phyloP scores from a whole-genome alignment of 2,888 invertebrate genomes.

The Julus scanicus region DNA sequence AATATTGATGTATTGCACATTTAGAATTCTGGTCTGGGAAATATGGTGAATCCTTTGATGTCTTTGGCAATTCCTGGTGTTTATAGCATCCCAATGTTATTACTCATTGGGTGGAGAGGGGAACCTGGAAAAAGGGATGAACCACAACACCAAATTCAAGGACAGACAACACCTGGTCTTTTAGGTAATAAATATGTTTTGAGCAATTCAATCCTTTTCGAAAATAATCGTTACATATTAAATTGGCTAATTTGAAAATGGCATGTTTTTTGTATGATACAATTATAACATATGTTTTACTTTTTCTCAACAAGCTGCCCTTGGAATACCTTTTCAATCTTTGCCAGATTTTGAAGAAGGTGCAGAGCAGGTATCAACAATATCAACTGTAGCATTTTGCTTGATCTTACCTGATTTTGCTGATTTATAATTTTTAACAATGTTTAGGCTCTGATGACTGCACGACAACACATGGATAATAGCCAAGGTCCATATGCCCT shows the following conservation, averaged over 20 bases:
- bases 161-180: constrained; percentile 66
- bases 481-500: constrained; percentile 67
- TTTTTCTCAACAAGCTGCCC: constrained; percentile 61
- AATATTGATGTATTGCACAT: too few relatives aligned
- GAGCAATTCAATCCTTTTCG: neutral
- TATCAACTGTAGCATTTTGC: neutral
- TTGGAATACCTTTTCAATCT: constrained; percentile 64
- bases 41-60: constrained; percentile 67
- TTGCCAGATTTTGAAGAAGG: constrained; percentile 68
- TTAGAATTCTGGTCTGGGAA: constrained; percentile 68
- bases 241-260: neutral
- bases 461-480: constrained; percentile 66
- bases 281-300: neutral
- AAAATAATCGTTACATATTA: too few relatives aligned
- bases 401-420: neutral
- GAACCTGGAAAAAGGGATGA: constrained; percentile 68
- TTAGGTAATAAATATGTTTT: constrained; percentile 62
- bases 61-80: constrained; percentile 67
- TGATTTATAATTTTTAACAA: constrained; percentile 35
- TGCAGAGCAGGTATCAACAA: constrained; percentile 62
- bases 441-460: constrained; percentile 64
- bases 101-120: constrained; percentile 68
- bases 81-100: constrained; percentile 67
- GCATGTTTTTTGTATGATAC: neutral
- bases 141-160: constrained; percentile 68